phyloP scores from a whole-genome alignment of 1,140 invertebrate species.

The Penaeus japonicus region DNA sequence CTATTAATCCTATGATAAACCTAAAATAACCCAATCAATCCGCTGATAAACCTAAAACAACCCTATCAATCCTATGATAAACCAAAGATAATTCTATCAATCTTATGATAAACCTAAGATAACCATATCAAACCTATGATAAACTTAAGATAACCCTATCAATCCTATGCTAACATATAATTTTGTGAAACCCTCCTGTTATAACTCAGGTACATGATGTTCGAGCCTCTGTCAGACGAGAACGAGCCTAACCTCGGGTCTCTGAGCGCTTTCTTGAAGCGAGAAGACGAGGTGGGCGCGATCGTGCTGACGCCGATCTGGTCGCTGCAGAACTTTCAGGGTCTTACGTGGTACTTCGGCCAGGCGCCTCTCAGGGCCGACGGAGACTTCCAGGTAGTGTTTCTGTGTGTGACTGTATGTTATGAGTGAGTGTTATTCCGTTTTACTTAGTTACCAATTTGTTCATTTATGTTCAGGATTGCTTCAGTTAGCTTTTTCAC shows the following conservation, averaged over 20 bases:
- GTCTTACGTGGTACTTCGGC: slow-evolving; percentile 71
- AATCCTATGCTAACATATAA: not conserved
- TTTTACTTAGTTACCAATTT: too few relatives aligned
- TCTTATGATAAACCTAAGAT: too few relatives aligned
- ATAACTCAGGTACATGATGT: slow-evolving; percentile 68
- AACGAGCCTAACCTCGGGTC: slow-evolving; percentile 72
- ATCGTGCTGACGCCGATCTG: slow-evolving; percentile 69
- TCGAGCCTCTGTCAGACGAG: slow-evolving; percentile 73
- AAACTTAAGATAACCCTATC: not conserved
- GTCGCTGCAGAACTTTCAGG: slow-evolving; percentile 75
- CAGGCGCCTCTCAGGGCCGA: slow-evolving; percentile 66
- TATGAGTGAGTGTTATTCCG: too few relatives aligned
- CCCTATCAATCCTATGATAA: too few relatives aligned
- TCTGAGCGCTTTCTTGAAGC: slow-evolving; percentile 66
- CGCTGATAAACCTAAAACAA: too few relatives aligned
- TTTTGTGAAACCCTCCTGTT: not conserved
- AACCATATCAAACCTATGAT: not conserved
- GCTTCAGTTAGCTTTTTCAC: too few relatives aligned
- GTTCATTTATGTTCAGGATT: too few relatives aligned
- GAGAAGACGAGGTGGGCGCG: slow-evolving; percentile 61
- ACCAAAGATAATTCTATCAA: too few relatives aligned
- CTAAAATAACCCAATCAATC: too few relatives aligned
- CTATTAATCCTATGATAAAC: not conserved
- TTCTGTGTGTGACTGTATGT: not conserved
- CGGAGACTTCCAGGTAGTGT: slow-evolving; percentile 52